Percentiles rank a stretch among this genome's conserved stretches.
These are phyloP conservation scores for Subacronicta megacephala DNA, from an alignment of 2,888 invertebrate species.

Conservation along the genomic window DNA sequence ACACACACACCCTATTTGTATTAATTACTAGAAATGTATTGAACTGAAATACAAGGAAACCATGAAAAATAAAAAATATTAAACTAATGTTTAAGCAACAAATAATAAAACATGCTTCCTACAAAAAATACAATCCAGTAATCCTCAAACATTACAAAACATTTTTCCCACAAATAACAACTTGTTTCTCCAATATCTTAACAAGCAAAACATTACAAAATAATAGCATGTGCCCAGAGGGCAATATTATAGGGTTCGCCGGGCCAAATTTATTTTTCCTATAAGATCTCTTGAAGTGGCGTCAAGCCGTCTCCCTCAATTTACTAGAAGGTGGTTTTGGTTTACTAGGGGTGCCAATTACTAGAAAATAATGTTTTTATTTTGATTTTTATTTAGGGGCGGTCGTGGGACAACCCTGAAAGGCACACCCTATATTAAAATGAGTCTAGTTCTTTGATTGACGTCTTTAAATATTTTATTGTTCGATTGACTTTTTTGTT, in stretches of 20 bases:
- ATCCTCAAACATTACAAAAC: constrained; percentile 29
- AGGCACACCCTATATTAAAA: constrained; percentile 87
- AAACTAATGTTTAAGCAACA: no score
- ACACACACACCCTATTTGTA: no score
- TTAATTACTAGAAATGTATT: no score
- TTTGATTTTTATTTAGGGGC: constrained; percentile 88
- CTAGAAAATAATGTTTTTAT: constrained; percentile 86
- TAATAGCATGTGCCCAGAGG: constrained; percentile 77
- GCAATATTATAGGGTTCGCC: constrained; percentile 68
- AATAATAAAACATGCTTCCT: neutral
- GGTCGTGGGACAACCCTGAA: constrained; percentile 87
- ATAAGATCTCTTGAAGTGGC: constrained; percentile 86
- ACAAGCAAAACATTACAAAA: constrained; percentile 78
- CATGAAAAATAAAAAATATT: no score
- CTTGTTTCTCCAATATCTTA: constrained; percentile 67
- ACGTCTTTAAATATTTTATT: constrained; percentile 81
- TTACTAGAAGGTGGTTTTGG: no score
- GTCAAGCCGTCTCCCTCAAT: constrained; percentile 81
- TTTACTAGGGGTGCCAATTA: constrained; percentile 89
- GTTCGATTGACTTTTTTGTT: constrained; percentile 78
- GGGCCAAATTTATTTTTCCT: constrained; percentile 80
- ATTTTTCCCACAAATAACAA: constrained; percentile 53
- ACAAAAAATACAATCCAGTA: constrained; percentile 23
- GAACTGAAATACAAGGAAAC: no score
- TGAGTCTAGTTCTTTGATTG: constrained; percentile 83